These are phyloP conservation scores for Drosophila nasuta DNA, from an alignment of 1,140 invertebrate species.

Conservation along the genomic window DNA sequence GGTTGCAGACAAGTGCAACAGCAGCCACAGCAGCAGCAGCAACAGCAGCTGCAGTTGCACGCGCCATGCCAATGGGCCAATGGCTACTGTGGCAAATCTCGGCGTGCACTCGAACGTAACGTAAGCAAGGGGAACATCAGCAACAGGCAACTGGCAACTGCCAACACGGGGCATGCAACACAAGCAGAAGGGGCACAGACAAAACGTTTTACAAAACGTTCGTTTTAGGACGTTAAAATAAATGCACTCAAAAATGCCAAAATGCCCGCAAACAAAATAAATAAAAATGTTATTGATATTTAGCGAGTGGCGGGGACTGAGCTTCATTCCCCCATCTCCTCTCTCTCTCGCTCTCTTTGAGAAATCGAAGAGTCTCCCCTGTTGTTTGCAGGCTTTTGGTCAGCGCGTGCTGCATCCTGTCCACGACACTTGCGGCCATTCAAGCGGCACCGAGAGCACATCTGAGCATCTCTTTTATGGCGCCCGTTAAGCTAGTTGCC, in stretches of 20 bases:
- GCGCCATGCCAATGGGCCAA: slow-evolving; percentile 42
- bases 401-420: slow-evolving; percentile 65
- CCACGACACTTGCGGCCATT: slow-evolving; percentile 67
- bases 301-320: slow-evolving; percentile 56
- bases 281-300: slow-evolving; percentile 83
- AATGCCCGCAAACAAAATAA: slow-evolving; percentile 82
- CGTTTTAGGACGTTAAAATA: slow-evolving; percentile 78
- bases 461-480: slow-evolving; percentile 45
- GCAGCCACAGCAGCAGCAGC: not conserved
- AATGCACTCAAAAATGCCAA: slow-evolving; percentile 83
- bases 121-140: slow-evolving; percentile 6
- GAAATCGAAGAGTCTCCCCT: not conserved
- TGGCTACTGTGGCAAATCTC: slow-evolving; percentile 66
- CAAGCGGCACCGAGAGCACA: slow-evolving; percentile 44
- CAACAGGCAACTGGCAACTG: slow-evolving; percentile 7
- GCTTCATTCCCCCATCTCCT: not conserved
- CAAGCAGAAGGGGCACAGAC: slow-evolving; percentile 40
- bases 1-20: slow-evolving; percentile 60
- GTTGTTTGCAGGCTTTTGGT: slow-evolving; percentile 2
- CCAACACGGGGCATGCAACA: slow-evolving; percentile 30
- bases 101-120: slow-evolving; percentile 62
- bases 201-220: slow-evolving; percentile 80
- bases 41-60: slow-evolving; percentile 51
- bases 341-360: not conserved
- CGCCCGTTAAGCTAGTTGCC: slow-evolving; percentile 61